These are phyloP conservation scores for Siniperca chuatsi DNA, from an alignment of 2,113 vertebrate species.

Conservation along the genomic window DNA sequence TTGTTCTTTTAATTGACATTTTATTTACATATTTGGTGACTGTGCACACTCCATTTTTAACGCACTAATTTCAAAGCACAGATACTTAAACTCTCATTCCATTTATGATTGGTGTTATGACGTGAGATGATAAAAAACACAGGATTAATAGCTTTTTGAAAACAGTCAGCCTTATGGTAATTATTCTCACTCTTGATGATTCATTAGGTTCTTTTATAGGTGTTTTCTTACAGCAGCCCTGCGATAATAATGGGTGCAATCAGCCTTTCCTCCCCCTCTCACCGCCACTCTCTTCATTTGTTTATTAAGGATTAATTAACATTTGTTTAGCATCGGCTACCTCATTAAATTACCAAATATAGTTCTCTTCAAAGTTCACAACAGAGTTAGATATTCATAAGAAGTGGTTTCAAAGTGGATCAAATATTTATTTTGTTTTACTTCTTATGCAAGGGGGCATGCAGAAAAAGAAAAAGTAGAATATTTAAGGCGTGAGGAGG, in stretches of 20 bases:
- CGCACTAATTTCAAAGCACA: constrained; percentile 4
- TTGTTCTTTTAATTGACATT: constrained; percentile 6
- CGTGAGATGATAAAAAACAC: not conserved
- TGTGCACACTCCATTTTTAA: not conserved
- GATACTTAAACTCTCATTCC: not conserved
- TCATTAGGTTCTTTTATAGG: constrained; percentile 30
- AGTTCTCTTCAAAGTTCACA: constrained; percentile 58
- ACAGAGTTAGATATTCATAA: constrained; percentile 53
- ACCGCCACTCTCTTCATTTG: constrained; percentile 32
- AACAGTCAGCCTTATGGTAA: constrained; percentile 27
- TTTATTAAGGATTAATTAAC: constrained; percentile 68
- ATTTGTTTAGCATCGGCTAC: constrained; percentile 55
- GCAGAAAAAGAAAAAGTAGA: constrained; percentile 23
- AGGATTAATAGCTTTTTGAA: constrained; percentile 29
- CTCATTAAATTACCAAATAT: constrained; percentile 70
- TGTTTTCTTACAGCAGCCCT: constrained; percentile 25
- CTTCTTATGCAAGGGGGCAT: constrained; percentile 9
- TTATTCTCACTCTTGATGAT: constrained; percentile 30
- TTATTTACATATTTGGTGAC: not conserved
- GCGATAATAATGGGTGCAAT: constrained; percentile 24
- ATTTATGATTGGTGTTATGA: constrained; percentile 19
- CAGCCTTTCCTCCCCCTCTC: constrained; percentile 18
- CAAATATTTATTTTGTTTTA: constrained; percentile 63
- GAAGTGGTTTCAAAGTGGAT: constrained; percentile 60
- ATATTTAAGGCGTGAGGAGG: constrained; percentile 15